Evolutionary conservation across 2,797 vertebrate genomes (phyloP), one percentile per base, ranked within the genome.

Genomic region (Ptychobarbus kaznakovi): DNA sequence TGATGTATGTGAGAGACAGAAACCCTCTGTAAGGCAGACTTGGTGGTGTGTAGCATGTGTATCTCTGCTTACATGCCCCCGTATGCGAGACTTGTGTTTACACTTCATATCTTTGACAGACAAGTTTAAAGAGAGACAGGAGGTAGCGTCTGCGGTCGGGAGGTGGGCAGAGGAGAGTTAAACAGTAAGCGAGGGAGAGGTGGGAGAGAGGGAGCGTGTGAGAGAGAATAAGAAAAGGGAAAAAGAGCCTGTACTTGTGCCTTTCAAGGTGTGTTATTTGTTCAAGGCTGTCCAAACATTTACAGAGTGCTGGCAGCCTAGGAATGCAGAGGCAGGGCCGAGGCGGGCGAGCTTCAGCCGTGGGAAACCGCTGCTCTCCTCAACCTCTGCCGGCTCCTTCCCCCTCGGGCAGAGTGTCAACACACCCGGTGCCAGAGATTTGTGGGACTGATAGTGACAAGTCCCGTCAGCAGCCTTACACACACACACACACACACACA

Each of bases 231-330:
- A 84, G 79, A 88, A 86, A 86, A 90, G 89, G 90, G 90, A 87
- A 88, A 92, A 89, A 92, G 91, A 94, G 92, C 91, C 89, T 86
- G 93, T 90, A 94, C 96, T 95, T 96, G 96, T 96, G 96, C 96
- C 95, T 96, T 96, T 95, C 94, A 97, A 98, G 97, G 97, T 97
- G 96, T 97, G 96, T 96, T 97, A 96, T 98, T 98, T 98, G 97
- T 97, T 97, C 95, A 97, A 95, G 95, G 96, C 96, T 97, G 96
- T 97, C 95, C 96, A 98, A 98, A 98, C 97, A 98, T 97, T 98
- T 97, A 97, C 96, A 92, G 96, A 97, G 96, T 87, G 91, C 96
- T 95, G 96, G 97, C 96, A 97, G 97, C 93, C 96, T 88, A 95
- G 96, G 97, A 97, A 98, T 98, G 96, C 94, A 96, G 93, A 96